Conservation (phyloP, 2,797 vertebrate genomes). For the Brachyalestes nurse region DNA sequence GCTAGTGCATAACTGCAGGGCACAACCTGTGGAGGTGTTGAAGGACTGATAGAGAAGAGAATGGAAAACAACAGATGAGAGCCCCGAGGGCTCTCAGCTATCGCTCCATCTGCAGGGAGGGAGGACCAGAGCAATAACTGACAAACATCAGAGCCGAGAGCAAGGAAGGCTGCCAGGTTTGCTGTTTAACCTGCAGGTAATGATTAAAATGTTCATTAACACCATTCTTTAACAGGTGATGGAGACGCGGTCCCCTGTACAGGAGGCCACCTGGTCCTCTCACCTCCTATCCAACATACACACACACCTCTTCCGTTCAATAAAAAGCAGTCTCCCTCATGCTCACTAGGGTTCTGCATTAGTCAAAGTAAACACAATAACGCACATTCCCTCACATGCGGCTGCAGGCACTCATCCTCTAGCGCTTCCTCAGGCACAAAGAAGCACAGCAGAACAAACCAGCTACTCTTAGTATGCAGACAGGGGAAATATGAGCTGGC, state of each 20-base stretch:
- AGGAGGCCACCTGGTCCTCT: constrained; percentile 69
- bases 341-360: constrained; percentile 48
- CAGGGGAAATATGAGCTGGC: constrained; percentile 59
- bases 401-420: constrained; percentile 32
- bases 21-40: constrained; percentile 46
- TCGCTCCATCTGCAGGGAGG: constrained; percentile 24
- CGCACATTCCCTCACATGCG: constrained; percentile 33
- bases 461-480: constrained; percentile 51
- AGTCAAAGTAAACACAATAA: constrained; percentile 61
- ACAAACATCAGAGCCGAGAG: constrained; percentile 7
- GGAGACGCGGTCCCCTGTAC: constrained; percentile 27
- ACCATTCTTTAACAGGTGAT: constrained; percentile 70
- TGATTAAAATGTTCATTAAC: constrained; percentile 85
- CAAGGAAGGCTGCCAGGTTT: constrained; percentile 37
- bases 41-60: constrained; percentile 35
- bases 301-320: constrained; percentile 56
- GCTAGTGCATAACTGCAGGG: constrained; percentile 30
- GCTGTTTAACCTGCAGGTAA: constrained; percentile 59
- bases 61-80: constrained; percentile 57
- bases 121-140: constrained; percentile 29
- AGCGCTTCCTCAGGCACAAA: constrained; percentile 8
- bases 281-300: constrained; percentile 51
- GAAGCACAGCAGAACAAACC: constrained; percentile 36
- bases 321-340: constrained; percentile 49
- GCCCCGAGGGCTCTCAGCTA: background rate